Evolutionary conservation across 2,113 vertebrate genomes (phyloP).

Genomic region (Saguinus midas): DNA sequence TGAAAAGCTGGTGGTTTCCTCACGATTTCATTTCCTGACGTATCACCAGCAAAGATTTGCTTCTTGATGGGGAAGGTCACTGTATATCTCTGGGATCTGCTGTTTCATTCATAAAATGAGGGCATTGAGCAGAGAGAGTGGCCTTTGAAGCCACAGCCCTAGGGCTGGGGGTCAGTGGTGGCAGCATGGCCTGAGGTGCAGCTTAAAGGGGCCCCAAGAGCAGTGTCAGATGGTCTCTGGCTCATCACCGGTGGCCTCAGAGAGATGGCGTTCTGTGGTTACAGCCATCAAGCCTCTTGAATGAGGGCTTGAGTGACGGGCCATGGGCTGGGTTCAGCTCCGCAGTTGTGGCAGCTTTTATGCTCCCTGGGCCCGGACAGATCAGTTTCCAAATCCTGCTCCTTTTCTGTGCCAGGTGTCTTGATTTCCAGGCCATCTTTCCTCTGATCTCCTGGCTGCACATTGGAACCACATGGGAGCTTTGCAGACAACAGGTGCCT

Average conservation of each 20-base stretch:
- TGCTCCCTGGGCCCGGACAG: not conserved
- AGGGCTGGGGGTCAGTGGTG: no score
- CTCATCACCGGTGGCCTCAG: not conserved
- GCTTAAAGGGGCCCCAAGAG: not conserved
- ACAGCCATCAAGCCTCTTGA: not conserved
- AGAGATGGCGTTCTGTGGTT: not conserved
- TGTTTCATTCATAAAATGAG: not conserved
- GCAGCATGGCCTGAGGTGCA: not conserved
- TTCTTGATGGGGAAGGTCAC: not conserved
- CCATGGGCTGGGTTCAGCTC: not conserved
- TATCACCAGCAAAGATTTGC: not conserved
- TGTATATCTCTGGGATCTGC: accelerated
- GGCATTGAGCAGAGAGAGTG: no score
- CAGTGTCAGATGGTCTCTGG: accelerated
- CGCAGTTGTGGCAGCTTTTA: accelerated
- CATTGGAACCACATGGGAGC: not conserved
- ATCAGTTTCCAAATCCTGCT: not conserved
- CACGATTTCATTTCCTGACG: not conserved
- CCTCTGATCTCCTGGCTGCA: not conserved
- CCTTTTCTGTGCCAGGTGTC: accelerated
- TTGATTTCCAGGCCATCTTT: not conserved
- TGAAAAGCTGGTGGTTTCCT: not conserved
- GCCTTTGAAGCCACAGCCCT: not conserved
- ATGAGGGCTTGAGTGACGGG: not conserved
- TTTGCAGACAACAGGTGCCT: accelerated